Evolutionary conservation across 2,113 vertebrate genomes (phyloP).

Genomic region (Etia nguti): DNA sequence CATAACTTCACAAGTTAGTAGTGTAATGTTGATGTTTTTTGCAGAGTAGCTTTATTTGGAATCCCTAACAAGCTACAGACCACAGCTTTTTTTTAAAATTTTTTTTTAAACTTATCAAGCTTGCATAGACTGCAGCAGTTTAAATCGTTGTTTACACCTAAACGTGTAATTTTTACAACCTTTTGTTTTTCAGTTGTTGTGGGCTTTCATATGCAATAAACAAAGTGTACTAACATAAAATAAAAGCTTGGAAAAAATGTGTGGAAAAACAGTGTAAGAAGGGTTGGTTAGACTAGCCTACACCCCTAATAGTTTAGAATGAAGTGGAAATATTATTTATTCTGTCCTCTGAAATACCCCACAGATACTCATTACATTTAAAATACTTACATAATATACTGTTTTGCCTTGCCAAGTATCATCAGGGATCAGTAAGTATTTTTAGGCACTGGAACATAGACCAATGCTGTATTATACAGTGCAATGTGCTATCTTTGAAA

Average conservation of each 20-base stretch:
- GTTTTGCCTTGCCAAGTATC: background rate
- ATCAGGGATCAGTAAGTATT: background rate
- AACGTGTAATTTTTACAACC: background rate
- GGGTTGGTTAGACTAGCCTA: background rate
- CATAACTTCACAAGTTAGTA: too few relatives aligned
- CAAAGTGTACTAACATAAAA: background rate
- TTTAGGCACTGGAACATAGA: background rate
- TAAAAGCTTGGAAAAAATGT: background rate
- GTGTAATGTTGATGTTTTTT: too few relatives aligned
- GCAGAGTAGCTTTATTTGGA: background rate
- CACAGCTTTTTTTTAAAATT: background rate
- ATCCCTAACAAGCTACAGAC: background rate
- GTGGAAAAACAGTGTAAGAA: background rate
- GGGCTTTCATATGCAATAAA: background rate
- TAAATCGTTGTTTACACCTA: background rate
- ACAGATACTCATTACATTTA: background rate
- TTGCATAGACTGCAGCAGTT: background rate
- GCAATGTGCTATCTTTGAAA: background rate
- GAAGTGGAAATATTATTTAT: background rate
- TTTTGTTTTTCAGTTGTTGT: background rate
- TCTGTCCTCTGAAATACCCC: background rate
- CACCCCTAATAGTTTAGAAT: background rate
- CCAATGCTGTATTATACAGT: background rate
- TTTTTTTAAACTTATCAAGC: background rate
- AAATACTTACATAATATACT: background rate